Evolutionary conservation across 2,888 invertebrate genomes (phyloP).

Genomic region (Andricus curvator): DNA sequence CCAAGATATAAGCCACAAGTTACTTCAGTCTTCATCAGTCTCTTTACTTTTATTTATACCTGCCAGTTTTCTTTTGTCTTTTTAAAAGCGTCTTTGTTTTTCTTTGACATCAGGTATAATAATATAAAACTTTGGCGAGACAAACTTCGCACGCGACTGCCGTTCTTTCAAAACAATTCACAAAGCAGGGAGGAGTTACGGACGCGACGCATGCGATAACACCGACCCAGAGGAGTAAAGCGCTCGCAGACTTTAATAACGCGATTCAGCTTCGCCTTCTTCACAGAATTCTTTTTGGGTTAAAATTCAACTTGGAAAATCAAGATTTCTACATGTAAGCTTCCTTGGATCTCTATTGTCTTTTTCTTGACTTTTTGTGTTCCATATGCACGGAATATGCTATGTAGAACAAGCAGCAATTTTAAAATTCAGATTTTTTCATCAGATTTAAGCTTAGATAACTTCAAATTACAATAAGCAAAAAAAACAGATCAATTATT

Average conservation of each 20-base stretch:
- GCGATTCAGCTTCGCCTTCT: conserved; percentile 53
- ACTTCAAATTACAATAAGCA: neutral
- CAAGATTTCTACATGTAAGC: conserved; percentile 44
- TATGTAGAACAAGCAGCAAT: neutral
- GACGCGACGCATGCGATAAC: conserved; percentile 52
- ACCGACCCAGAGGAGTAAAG: conserved; percentile 40
- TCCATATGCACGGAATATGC: neutral
- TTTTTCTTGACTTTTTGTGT: neutral
- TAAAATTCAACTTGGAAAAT: conserved; percentile 62
- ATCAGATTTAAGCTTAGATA: neutral
- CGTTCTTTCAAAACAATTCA: conserved; percentile 59
- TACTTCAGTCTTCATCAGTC: neutral
- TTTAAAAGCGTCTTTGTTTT: neutral
- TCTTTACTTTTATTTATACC: neutral
- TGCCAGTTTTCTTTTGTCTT: neutral
- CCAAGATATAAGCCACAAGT: neutral
- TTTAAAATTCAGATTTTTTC: neutral
- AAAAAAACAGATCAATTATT: neutral
- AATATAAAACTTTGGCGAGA: conserved; percentile 51
- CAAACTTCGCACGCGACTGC: conserved; percentile 49
- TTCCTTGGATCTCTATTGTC: neutral
- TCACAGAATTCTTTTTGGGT: conserved; percentile 63
- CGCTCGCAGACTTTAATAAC: conserved; percentile 63
- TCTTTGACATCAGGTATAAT: neutral
- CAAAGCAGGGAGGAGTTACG: conserved; percentile 53